Evolutionary conservation across 2,888 invertebrate genomes (phyloP).

Genomic region (Hirtodrosophila cameraria): DNA sequence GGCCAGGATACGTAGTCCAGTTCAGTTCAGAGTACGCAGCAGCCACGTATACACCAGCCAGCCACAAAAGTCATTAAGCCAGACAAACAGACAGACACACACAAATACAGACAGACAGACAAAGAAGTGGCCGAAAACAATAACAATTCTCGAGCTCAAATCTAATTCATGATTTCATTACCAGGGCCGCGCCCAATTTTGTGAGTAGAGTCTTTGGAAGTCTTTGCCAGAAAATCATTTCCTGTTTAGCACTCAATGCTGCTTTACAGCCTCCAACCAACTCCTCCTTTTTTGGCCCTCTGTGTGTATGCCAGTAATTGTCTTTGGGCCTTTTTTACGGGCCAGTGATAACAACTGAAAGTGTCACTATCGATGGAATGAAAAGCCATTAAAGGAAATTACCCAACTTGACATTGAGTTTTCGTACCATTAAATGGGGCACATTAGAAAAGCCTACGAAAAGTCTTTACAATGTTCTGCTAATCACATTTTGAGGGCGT

Average conservation of each 20-base stretch:
- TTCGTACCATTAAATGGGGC: slow-evolving; percentile 57
- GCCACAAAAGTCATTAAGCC: slow-evolving; percentile 74
- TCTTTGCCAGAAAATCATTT: slow-evolving; percentile 67
- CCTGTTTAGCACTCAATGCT: slow-evolving; percentile 75
- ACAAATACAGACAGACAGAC: slow-evolving; percentile 2
- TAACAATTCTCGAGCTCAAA: slow-evolving; percentile 78
- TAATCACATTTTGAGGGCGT: slow-evolving; percentile 62
- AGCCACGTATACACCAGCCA: slow-evolving; percentile 36
- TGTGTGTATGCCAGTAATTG: slow-evolving; percentile 60
- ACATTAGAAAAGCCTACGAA: slow-evolving; percentile 47
- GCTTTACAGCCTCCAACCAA: neutral
- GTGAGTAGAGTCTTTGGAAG: slow-evolving; percentile 6
- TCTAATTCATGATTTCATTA: slow-evolving; percentile 79
- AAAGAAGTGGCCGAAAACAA: slow-evolving; percentile 60
- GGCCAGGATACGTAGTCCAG: slow-evolving; percentile 1
- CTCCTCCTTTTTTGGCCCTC: neutral
- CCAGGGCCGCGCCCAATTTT: slow-evolving; percentile 46
- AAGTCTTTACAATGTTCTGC: slow-evolving; percentile 48
- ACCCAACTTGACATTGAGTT: slow-evolving; percentile 70
- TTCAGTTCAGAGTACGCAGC: slow-evolving; percentile 21
- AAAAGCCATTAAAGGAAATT: slow-evolving; percentile 78
- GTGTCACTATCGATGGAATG: slow-evolving; percentile 78
- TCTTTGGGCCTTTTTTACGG: slow-evolving; percentile 71
- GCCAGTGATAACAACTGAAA: slow-evolving; percentile 73
- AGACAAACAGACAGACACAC: slow-evolving; percentile 9